Evolutionary conservation across 2,113 vertebrate species (phyloP).

Genomic region (Myrmophylax atrothorax): DNA sequence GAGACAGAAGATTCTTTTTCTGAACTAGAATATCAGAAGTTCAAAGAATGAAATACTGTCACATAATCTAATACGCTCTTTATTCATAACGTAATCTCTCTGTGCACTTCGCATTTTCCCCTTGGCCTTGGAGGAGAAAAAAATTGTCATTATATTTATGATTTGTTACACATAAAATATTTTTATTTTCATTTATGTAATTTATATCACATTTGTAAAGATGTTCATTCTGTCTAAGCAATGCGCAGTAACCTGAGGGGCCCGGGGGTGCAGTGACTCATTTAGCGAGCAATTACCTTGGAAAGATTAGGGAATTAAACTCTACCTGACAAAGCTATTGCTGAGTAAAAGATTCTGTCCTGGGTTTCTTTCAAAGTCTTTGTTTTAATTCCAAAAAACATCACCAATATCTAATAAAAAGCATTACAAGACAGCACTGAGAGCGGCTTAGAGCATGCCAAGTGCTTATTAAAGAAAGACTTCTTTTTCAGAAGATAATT

Average conservation of each 20-base stretch:
- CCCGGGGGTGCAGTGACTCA: not conserved
- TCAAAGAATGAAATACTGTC: not conserved
- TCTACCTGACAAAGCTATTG: conserved; percentile 9
- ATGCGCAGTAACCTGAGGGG: conserved; percentile 28
- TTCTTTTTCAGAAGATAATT: not conserved
- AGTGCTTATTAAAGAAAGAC: not conserved
- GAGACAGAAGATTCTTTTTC: not conserved
- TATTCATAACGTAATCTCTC: not conserved
- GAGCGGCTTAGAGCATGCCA: not conserved
- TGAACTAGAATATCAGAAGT: not conserved
- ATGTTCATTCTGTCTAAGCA: conserved; percentile 39
- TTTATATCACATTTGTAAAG: conserved; percentile 63
- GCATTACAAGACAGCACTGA: not conserved
- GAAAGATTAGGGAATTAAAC: conserved; percentile 56
- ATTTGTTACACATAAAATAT: conserved; percentile 8
- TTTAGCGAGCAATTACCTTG: conserved; percentile 58
- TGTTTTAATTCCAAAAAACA: not conserved
- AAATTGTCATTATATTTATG: not conserved
- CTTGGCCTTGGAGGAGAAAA: not conserved
- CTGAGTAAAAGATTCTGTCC: not conserved
- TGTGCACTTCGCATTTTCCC: conserved; percentile 1
- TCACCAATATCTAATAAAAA: not conserved
- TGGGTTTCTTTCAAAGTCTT: not conserved
- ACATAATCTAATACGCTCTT: not conserved
- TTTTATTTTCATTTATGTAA: conserved; percentile 53